Base-by-base conservation (phyloP, 1,140 invertebrate genomes). In the Chrysomallon squamiferum region DNA sequence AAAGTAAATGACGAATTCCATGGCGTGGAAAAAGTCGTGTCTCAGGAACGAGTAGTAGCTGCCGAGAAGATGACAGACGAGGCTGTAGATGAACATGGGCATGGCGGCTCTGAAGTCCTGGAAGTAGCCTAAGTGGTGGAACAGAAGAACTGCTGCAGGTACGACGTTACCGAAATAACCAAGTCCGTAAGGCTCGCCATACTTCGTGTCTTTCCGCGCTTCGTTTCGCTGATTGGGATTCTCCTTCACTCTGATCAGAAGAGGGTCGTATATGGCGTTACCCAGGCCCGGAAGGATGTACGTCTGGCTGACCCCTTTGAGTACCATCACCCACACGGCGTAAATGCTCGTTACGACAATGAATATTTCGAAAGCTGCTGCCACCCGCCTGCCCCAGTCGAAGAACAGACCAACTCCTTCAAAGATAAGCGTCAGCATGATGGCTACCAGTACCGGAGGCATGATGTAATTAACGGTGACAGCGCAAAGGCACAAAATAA, bases 201-300 rank as follows among this genome's bases (percentile, higher is more conserved):
- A 79, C 30, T 76, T 75, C 1, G 77, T 76, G 61, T 76, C 73
- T 61, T 79, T 79, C 62, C 68, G 75, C n/a, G 69, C 71, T 59
- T 79, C 77, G 38, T 74, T 70, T 54, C 61, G 70, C 22, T 71
- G 64, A 3, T 73, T 64, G 18, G 54, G 41, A 9, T 52, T 66
- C 3, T 66, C 66, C 20, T 62, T 73, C 15, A 66, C 70, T 62
- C 65, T 61, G 33, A 76, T 71, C 0, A 79, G 68, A 0, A 79
- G 66, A 22, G 75, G 73, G 32, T 79, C 75, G 22, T 72, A 74
- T 0, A 72, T 66, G 15, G 77, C 77, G 49, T 79, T 79, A n/a
- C 77, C 77, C 35, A 79, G 75, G 0, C 77, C 77, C 1, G 77
- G 77, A 30, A 79, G 68, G 20, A 79, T 69, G 59, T 79, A 79